Percentiles rank a stretch among this genome's conserved stretches.
Conservation (phyloP, 1,140 invertebrate genomes). For the Phthorimaea operculella region DNA sequence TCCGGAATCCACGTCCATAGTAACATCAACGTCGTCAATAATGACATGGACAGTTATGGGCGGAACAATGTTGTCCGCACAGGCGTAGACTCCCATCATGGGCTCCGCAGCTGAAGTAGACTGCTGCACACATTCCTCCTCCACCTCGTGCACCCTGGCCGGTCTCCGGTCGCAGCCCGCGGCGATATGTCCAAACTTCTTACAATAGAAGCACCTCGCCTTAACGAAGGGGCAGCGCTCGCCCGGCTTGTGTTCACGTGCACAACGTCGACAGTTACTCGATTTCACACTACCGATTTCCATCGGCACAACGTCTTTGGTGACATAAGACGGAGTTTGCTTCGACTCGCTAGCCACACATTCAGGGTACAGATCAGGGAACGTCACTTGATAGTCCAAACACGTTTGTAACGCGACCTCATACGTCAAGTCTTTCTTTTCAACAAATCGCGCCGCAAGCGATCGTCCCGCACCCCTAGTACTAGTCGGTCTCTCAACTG, state of each 20-base stretch:
- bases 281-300: constrained; percentile 20
- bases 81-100: constrained; percentile 10
- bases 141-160: constrained; percentile 17
- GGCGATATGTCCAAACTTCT: constrained; percentile 20
- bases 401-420: constrained; percentile 17
- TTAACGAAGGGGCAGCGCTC: constrained; percentile 21
- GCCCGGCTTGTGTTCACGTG: constrained; percentile 11
- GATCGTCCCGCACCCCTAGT: constrained; percentile 21
- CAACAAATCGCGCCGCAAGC: constrained; percentile 20
- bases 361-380: constrained; percentile 20
- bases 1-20: constrained; percentile 20
- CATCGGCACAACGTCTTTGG: constrained; percentile 16
- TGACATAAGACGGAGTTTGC: constrained; percentile 15
- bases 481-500: constrained; percentile 21
- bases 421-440: constrained; percentile 18
- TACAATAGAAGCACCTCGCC: constrained; percentile 24
- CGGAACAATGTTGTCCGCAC: constrained; percentile 9
- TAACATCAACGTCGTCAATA: constrained; percentile 10
- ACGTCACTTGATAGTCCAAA: constrained; percentile 24
- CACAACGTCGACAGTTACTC: constrained; percentile 18
- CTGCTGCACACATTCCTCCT: neutral
- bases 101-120: constrained; percentile 13
- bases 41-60: constrained; percentile 14
- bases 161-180: constrained; percentile 3
- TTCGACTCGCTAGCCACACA: constrained; percentile 10